phyloP scores from a whole-genome alignment of 2,888 invertebrate genomes.

The Hemicrepidius hirtus region DNA sequence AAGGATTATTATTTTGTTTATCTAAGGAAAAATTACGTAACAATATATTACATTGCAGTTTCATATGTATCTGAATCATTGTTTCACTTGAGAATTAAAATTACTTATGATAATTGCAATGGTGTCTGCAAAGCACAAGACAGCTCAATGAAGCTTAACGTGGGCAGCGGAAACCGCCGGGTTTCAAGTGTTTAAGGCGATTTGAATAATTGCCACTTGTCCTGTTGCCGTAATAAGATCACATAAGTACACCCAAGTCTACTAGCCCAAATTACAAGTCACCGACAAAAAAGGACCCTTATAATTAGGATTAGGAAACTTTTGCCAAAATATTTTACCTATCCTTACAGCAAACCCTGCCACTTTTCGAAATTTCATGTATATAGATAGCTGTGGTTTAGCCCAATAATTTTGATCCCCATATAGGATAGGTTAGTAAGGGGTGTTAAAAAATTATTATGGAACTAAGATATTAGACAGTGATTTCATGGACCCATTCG shows the following conservation, averaged over 20 bases:
- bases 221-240: slow-evolving; percentile 41
- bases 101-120: slow-evolving; percentile 37
- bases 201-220: slow-evolving; percentile 61
- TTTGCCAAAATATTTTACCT: not conserved
- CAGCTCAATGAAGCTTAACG: slow-evolving; percentile 46
- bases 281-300: not conserved
- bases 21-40: too few species aligned
- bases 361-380: too few species aligned
- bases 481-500: too few species aligned
- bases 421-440: too few species aligned
- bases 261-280: slow-evolving; percentile 3
- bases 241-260: slow-evolving; percentile 21
- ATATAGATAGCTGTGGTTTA: too few species aligned
- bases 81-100: slow-evolving; percentile 1
- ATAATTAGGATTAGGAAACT: not conserved
- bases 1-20: too few species aligned
- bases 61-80: not conserved
- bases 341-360: too few species aligned
- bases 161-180: slow-evolving; percentile 60
- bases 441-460: too few species aligned
- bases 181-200: slow-evolving; percentile 56
- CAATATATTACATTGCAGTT: not conserved
- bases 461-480: too few species aligned
- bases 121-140: slow-evolving; percentile 35
- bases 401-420: too few species aligned